Percentiles rank a stretch among this genome's conserved stretches.
Evolutionary conservation across 2,113 vertebrate genomes (phyloP).

Genomic region (Sigmodon hispidus): DNA sequence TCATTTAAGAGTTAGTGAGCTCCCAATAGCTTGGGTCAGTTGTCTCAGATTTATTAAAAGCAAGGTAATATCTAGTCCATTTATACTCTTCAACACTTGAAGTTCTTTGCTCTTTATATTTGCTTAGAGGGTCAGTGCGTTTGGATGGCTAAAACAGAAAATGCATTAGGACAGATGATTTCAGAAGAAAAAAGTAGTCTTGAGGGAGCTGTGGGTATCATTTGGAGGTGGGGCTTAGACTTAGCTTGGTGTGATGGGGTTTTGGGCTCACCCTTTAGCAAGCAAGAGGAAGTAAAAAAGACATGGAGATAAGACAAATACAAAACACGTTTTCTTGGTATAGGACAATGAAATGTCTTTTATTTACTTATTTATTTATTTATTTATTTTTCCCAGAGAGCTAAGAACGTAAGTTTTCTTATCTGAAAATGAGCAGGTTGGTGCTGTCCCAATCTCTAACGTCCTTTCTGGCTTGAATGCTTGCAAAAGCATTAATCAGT

Average conservation of each 20-base stretch:
- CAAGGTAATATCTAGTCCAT: background rate
- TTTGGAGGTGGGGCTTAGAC: background rate
- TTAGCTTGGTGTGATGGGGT: background rate
- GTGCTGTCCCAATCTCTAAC: background rate
- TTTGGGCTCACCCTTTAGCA: background rate
- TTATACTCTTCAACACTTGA: background rate
- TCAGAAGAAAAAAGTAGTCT: background rate
- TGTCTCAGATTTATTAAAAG: background rate
- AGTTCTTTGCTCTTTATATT: background rate
- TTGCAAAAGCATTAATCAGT: background rate
- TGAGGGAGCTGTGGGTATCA: background rate
- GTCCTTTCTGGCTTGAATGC: background rate
- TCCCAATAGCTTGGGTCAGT: too few relatives aligned
- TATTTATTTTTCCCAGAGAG: background rate
- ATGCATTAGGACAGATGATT: background rate
- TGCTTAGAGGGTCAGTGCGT: background rate
- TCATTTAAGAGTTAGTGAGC: too few relatives aligned
- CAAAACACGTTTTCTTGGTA: background rate
- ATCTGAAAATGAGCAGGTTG: background rate
- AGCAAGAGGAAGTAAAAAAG: background rate
- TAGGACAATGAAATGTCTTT: background rate
- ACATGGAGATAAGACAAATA: background rate
- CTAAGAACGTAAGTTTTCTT: background rate
- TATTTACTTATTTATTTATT: background rate
- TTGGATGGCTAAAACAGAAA: background rate